phyloP scores from a whole-genome alignment of 2,888 invertebrate species.

The Mesorhabditis belari region DNA sequence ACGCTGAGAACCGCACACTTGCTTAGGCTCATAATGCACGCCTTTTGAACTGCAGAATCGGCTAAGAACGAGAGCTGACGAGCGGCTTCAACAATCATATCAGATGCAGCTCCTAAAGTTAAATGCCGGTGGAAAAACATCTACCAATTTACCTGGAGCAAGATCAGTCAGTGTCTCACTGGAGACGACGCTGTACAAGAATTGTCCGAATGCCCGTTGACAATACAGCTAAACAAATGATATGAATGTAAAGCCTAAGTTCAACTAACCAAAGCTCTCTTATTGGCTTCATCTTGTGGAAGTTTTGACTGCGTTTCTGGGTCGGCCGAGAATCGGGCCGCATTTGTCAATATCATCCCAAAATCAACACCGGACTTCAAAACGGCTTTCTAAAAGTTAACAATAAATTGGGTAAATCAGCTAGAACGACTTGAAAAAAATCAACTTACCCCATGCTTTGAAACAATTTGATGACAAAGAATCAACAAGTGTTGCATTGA shows the following conservation, averaged over 20 bases:
- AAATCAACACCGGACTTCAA: slow-evolving; percentile 23
- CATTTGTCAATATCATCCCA: slow-evolving; percentile 20
- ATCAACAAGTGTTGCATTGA: slow-evolving; percentile 59
- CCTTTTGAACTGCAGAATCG: slow-evolving; percentile 29
- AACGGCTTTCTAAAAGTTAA: slow-evolving; percentile 16
- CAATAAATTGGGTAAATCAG: background rate
- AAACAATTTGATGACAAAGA: slow-evolving; percentile 61
- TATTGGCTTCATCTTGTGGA: background rate
- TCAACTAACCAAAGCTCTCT: background rate
- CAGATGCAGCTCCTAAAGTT: slow-evolving; percentile 4
- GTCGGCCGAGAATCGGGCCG: slow-evolving; percentile 10
- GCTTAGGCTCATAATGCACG: slow-evolving; percentile 18
- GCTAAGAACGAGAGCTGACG: slow-evolving; percentile 17
- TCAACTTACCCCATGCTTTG: slow-evolving; percentile 59
- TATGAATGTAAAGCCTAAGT: background rate
- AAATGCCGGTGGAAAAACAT: too few relatives aligned
- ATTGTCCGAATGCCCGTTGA: slow-evolving; percentile 26
- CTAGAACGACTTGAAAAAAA: background rate
- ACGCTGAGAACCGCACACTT: slow-evolving; percentile 6
- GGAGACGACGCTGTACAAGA: slow-evolving; percentile 16
- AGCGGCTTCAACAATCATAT: slow-evolving; percentile 23
- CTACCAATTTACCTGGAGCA: background rate
- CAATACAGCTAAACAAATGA: slow-evolving; percentile 13
- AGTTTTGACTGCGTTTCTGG: background rate
- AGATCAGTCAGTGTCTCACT: slow-evolving; percentile 18